Percentiles rank a stretch among this genome's conserved stretches.
Evolutionary conservation across 2,113 vertebrate genomes (phyloP).

Genomic region (Gavia stellata): DNA sequence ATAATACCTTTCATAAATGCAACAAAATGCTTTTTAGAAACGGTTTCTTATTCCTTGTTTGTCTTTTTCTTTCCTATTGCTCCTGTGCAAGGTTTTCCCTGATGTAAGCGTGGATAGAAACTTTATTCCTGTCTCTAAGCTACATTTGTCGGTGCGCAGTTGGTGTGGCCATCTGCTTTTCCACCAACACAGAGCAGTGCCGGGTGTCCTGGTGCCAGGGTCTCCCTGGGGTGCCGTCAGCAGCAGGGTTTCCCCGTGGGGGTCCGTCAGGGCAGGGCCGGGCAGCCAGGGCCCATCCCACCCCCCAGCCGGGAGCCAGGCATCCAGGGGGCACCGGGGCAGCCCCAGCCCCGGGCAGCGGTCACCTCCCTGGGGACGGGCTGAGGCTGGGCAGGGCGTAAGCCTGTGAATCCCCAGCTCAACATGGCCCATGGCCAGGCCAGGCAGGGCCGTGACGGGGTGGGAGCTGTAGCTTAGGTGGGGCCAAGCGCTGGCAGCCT

Average conservation of each 20-base stretch:
- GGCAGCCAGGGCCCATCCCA: neutral
- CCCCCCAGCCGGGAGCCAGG: neutral
- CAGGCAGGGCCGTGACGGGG: neutral
- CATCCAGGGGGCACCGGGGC: neutral
- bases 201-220: neutral
- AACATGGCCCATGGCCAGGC: fast-evolving
- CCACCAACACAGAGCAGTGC: neutral
- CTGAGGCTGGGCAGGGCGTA: neutral
- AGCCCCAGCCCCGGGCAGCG: neutral
- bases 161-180: neutral
- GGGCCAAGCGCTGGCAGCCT: neutral
- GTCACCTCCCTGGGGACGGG: no score
- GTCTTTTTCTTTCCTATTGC: neutral
- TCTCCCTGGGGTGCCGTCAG: neutral
- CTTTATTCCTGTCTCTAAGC: neutral
- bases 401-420: neutral
- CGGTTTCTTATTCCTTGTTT: neutral
- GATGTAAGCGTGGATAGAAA: neutral
- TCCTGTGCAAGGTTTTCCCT: neutral
- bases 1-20: neutral
- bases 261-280: neutral
- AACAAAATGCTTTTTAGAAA: neutral
- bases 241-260: fast-evolving
- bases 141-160: neutral
- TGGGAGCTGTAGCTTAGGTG: neutral